These are phyloP conservation scores for Sus cebifrons DNA, from an alignment of 2,797 vertebrate species.

Conservation along the genomic window DNA sequence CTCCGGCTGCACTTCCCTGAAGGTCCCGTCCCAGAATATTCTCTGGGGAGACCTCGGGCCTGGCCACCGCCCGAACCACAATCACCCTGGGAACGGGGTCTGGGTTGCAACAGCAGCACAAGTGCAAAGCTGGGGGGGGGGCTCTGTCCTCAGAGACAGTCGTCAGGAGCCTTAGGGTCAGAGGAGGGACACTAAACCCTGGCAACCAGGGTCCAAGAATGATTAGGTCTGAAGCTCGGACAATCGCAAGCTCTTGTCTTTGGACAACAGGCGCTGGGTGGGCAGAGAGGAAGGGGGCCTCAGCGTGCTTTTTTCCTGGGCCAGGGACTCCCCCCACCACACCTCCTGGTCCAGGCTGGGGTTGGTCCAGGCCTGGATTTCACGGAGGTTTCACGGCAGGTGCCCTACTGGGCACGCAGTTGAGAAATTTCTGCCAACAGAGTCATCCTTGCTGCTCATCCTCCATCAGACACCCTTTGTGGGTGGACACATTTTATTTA, in stretches of 20 bases:
- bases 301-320: not conserved
- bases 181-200: not conserved
- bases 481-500: not conserved
- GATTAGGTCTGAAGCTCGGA: too few species aligned
- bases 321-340: not conserved
- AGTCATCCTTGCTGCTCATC: not conserved
- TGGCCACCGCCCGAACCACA: not conserved
- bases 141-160: not conserved
- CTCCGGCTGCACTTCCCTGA: not conserved
- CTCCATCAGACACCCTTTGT: not conserved
- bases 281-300: too few species aligned
- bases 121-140: accelerated
- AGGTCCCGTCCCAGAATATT: not conserved
- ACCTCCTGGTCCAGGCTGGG: not conserved
- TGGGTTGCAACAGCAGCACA: not conserved
- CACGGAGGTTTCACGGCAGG: not conserved
- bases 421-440: not conserved
- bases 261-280: too few species aligned
- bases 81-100: not conserved
- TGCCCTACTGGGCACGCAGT: not conserved
- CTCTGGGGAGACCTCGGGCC: not conserved
- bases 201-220: not conserved
- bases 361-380: not conserved
- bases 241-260: too few species aligned
- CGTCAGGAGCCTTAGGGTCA: not conserved